A percentile compares a stretch with the other conserved stretches of the same genome.
Evolutionary conservation across 2,888 invertebrate species (phyloP).

Genomic region (Megaustenia siamemsis): DNA sequence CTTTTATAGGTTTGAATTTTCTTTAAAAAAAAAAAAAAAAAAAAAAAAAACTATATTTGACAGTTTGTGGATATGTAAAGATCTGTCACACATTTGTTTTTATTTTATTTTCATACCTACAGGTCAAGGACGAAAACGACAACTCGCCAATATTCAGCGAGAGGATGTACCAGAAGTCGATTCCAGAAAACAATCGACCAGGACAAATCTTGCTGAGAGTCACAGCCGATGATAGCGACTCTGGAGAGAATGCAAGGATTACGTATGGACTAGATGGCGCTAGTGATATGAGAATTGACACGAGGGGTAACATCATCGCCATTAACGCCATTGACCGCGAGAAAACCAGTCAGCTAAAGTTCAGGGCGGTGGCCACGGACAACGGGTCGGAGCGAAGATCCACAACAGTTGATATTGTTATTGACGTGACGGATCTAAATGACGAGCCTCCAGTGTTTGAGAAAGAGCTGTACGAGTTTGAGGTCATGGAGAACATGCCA

Average conservation of each 20-base stretch:
- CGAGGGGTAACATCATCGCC: conserved; percentile 66
- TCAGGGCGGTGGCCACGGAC: conserved; percentile 90
- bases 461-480: conserved; percentile 60
- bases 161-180: conserved; percentile 62
- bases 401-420: conserved; percentile 58
- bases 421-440: conserved; percentile 64
- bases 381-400: conserved; percentile 87
- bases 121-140: conserved; percentile 91
- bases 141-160: conserved; percentile 91
- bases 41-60: too few relatives aligned
- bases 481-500: conserved; percentile 62
- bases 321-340: conserved; percentile 68
- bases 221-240: conserved; percentile 64
- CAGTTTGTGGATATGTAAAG: too few relatives aligned
- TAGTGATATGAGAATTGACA: conserved; percentile 63
- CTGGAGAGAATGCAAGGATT: conserved; percentile 65
- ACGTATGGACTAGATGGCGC: conserved; percentile 60
- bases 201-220: conserved; percentile 65
- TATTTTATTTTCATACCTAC: conserved; percentile 35
- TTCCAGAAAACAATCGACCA: conserved; percentile 66
- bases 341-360: conserved; percentile 59
- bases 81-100: too few relatives aligned
- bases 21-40: too few relatives aligned
- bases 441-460: conserved; percentile 64
- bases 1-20: too few relatives aligned